Conservation (phyloP, 1,140 invertebrate genomes). For the Teleopsis dalmanni region DNA sequence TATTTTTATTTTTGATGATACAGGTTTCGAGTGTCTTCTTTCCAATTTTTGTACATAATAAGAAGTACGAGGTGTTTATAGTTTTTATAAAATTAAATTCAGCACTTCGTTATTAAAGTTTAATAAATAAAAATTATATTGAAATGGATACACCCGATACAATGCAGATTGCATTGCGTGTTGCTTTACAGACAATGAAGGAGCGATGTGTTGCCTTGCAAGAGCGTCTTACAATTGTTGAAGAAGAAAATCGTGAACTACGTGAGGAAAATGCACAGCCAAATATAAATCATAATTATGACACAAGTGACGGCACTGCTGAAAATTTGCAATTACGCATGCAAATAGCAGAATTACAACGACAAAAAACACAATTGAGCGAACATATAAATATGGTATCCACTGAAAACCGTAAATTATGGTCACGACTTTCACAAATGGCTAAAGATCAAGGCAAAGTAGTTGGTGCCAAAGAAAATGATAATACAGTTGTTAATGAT, state of each 20-base stretch:
- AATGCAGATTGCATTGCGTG: slow-evolving; percentile 55
- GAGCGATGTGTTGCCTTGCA: slow-evolving; percentile 69
- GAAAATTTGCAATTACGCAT: slow-evolving; percentile 48
- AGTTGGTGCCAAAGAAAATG: slow-evolving; percentile 3
- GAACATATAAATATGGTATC: slow-evolving; percentile 72
- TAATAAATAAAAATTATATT: too few relatives aligned
- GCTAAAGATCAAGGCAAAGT: slow-evolving; percentile 49
- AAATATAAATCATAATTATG: slow-evolving; percentile 21
- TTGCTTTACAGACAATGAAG: slow-evolving; percentile 70
- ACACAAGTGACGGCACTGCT: slow-evolving; percentile 30
- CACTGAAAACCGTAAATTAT: slow-evolving; percentile 68
- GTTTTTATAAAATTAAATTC: background rate
- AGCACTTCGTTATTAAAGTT: background rate
- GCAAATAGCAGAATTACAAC: slow-evolving; percentile 58
- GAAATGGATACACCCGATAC: too few relatives aligned
- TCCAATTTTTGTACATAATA: too few relatives aligned
- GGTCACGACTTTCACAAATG: slow-evolving; percentile 61
- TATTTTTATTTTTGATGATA: too few relatives aligned
- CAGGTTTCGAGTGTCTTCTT: too few relatives aligned
- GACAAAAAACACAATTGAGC: slow-evolving; percentile 65
- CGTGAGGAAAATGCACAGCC: slow-evolving; percentile 31
- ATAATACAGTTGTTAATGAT: background rate
- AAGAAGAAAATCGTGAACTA: slow-evolving; percentile 65
- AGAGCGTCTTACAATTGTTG: slow-evolving; percentile 56
- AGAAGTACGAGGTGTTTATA: too few relatives aligned